phyloP scores from a whole-genome alignment of 2,797 vertebrate species.

The Taeniopygia guttata region DNA sequence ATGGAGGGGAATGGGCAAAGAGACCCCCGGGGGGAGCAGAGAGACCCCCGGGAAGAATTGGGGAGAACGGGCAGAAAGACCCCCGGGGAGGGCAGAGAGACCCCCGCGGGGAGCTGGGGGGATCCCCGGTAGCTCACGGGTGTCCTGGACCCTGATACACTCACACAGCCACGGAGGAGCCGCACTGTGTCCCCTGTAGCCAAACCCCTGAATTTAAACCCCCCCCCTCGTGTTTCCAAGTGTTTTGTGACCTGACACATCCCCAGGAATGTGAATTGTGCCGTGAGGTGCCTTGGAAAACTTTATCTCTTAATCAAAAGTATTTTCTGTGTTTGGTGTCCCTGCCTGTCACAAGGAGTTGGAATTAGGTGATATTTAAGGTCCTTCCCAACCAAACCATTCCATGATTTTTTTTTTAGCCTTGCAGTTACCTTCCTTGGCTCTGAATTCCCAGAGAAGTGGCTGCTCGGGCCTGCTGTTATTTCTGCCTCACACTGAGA shows the following conservation, averaged over 20 bases:
- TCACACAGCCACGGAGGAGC: not conserved
- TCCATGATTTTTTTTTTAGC: not conserved
- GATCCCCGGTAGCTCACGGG: not conserved
- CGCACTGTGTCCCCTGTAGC: too few species aligned
- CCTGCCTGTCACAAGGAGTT: not conserved
- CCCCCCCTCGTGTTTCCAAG: rapidly evolving
- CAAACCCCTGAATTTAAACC: not conserved
- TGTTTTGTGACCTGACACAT: rapidly evolving
- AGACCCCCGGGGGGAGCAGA: not conserved
- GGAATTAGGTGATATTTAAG: not conserved
- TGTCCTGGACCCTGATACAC: not conserved
- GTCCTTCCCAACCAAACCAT: not conserved
- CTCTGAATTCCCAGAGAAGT: not conserved
- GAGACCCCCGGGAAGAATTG: not conserved
- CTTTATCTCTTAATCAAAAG: not conserved
- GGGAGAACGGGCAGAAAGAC: too few species aligned
- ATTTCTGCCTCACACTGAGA: rapidly evolving
- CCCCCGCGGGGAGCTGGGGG: too few species aligned
- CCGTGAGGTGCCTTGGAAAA: not conserved
- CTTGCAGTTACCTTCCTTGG: not conserved
- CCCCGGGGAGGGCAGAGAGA: not conserved
- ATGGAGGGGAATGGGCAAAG: too few species aligned
- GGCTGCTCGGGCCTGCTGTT: not conserved
- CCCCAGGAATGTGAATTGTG: rapidly evolving
- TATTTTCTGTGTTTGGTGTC: not conserved